Conservation (phyloP, 2,113 vertebrate species). For the Petromus typicus region DNA sequence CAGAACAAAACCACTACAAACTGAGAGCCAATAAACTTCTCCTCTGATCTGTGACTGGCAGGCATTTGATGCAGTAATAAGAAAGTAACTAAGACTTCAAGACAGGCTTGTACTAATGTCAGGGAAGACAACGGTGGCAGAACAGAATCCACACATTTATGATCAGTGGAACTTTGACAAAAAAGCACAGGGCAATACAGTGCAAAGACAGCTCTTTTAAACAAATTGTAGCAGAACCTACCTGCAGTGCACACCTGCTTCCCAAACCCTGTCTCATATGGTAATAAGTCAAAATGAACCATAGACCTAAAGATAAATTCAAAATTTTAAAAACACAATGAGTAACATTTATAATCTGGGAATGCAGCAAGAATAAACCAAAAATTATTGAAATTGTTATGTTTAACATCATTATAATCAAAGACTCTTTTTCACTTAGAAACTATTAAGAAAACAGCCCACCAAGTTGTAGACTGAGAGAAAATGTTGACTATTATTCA, state of each 20-base stretch:
- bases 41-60: background rate
- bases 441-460: background rate
- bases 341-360: background rate
- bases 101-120: background rate
- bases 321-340: background rate
- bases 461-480: background rate
- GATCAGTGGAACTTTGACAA: background rate
- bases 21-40: background rate
- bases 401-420: slow-evolving; percentile 1
- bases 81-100: background rate
- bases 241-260: background rate
- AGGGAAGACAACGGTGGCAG: background rate
- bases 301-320: background rate
- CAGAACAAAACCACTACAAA: background rate
- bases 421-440: background rate
- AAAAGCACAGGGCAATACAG: background rate
- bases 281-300: background rate
- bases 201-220: background rate
- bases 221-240: background rate
- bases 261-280: background rate
- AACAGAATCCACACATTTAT: background rate
- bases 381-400: background rate
- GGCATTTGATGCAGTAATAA: background rate
- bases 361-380: background rate
- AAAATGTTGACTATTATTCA: background rate